Evolutionary conservation across 1,140 invertebrate species (phyloP).

Genomic region (Drosophila cardini): DNA sequence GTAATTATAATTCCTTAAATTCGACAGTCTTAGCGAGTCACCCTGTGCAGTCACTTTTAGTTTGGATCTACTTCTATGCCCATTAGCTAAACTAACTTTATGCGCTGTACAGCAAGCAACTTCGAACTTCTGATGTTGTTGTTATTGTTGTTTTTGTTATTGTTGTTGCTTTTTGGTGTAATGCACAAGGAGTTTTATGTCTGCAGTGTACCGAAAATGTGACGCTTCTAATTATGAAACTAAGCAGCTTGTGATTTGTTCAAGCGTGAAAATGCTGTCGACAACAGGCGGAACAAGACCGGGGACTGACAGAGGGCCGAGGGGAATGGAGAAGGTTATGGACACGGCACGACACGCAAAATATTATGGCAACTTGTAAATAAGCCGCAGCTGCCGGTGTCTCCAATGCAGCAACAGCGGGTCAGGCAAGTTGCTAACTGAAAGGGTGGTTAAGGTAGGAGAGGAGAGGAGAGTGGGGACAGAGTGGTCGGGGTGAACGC

Average conservation of each 20-base stretch:
- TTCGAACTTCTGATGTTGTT: constrained; percentile 40
- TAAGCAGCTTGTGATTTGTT: constrained; percentile 84
- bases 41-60: neutral
- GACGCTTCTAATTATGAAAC: constrained; percentile 83
- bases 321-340: constrained; percentile 1
- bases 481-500: neutral
- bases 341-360: constrained; percentile 66
- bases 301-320: neutral
- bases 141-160: constrained; percentile 24
- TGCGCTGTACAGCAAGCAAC: constrained; percentile 44
- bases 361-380: constrained; percentile 84
- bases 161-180: constrained; percentile 60
- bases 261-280: constrained; percentile 82
- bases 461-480: neutral
- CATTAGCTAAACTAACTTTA: constrained; percentile 41
- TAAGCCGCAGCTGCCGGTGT: constrained; percentile 75
- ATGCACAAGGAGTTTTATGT: constrained; percentile 73
- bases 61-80: constrained; percentile 2
- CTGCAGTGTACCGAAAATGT: constrained; percentile 71
- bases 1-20: no score
- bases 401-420: constrained; percentile 36
- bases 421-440: constrained; percentile 42
- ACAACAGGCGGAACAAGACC: constrained; percentile 58
- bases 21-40: neutral
- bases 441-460: neutral